Conservation (phyloP, 1,140 invertebrate species). For the Drosophila grimshawi region DNA sequence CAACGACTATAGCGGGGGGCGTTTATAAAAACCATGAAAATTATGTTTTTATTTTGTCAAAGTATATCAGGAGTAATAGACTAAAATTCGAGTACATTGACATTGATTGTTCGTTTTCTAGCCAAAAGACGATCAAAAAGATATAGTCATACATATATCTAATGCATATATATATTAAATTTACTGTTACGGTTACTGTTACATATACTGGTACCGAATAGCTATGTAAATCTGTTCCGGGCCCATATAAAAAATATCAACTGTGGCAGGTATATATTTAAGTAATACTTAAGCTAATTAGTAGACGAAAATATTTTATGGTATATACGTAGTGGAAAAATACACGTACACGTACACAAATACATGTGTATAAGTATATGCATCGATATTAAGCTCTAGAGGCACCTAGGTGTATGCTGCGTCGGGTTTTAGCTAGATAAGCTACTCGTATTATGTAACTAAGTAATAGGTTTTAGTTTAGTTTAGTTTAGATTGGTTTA, state of each 20-base stretch:
- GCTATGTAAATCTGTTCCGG: slow-evolving; percentile 32
- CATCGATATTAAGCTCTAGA: slow-evolving; percentile 25
- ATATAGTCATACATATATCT: slow-evolving; percentile 6
- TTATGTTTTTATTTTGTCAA: slow-evolving; percentile 77
- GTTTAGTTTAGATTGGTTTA: slow-evolving; percentile 55
- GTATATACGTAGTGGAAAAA: slow-evolving; percentile 18
- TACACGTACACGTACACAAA: slow-evolving; percentile 1
- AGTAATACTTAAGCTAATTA: slow-evolving; percentile 44
- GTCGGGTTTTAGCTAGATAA: slow-evolving; percentile 37
- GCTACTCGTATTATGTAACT: slow-evolving; percentile 51
- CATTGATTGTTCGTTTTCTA: slow-evolving; percentile 62
- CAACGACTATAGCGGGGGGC: slow-evolving; percentile 72
- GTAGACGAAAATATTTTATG: slow-evolving; percentile 31
- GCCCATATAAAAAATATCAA: slow-evolving; percentile 20
- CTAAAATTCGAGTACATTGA: slow-evolving; percentile 84
- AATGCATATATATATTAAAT: slow-evolving; percentile 13
- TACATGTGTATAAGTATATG: slow-evolving; percentile 8
- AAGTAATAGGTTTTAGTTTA: slow-evolving; percentile 51
- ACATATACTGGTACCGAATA: slow-evolving; percentile 29
- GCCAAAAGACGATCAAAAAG: slow-evolving; percentile 68
- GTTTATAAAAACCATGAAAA: slow-evolving; percentile 55
- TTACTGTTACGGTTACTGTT: slow-evolving; percentile 20
- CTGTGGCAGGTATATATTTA: slow-evolving; percentile 1
- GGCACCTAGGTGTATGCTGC: slow-evolving; percentile 37
- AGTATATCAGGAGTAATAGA: slow-evolving; percentile 84